phyloP scores from a whole-genome alignment of 2,888 invertebrate species.

The Augiades crinisus region DNA sequence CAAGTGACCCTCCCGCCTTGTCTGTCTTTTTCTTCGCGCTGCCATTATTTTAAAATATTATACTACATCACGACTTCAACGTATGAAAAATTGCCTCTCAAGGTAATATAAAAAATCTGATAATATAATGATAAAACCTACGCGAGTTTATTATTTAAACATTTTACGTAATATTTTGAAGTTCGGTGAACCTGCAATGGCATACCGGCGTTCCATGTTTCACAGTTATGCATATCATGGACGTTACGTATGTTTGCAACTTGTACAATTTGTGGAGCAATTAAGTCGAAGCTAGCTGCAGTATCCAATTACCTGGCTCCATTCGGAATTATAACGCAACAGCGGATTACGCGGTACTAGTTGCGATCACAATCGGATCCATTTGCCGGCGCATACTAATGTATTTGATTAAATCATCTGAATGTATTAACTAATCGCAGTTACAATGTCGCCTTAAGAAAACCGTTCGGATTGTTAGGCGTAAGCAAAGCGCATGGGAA shows the following conservation, averaged over 20 bases:
- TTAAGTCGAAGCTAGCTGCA: slow-evolving; percentile 5
- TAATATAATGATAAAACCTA: too few relatives aligned
- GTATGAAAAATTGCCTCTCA: background rate
- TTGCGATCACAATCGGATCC: background rate
- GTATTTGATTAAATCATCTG: background rate
- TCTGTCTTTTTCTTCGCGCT: background rate
- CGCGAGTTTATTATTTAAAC: too few relatives aligned
- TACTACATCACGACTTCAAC: background rate
- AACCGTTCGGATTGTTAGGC: too few relatives aligned
- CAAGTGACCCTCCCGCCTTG: background rate
- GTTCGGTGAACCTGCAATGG: too few relatives aligned
- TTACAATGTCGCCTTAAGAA: too few relatives aligned
- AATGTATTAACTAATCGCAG: too few relatives aligned
- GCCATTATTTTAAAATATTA: background rate
- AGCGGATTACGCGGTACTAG: slow-evolving; percentile 3
- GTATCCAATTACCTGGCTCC: slow-evolving; percentile 8
- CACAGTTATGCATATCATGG: too few relatives aligned
- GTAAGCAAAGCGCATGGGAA: too few relatives aligned
- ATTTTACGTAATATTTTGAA: too few relatives aligned
- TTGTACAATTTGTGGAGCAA: background rate
- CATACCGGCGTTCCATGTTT: too few relatives aligned
- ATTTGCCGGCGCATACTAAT: background rate
- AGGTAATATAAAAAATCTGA: too few relatives aligned
- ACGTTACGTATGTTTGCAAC: background rate
- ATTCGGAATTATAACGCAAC: slow-evolving; percentile 8